Conservation (phyloP, 2,113 vertebrate species). For the Trichechus manatus region DNA sequence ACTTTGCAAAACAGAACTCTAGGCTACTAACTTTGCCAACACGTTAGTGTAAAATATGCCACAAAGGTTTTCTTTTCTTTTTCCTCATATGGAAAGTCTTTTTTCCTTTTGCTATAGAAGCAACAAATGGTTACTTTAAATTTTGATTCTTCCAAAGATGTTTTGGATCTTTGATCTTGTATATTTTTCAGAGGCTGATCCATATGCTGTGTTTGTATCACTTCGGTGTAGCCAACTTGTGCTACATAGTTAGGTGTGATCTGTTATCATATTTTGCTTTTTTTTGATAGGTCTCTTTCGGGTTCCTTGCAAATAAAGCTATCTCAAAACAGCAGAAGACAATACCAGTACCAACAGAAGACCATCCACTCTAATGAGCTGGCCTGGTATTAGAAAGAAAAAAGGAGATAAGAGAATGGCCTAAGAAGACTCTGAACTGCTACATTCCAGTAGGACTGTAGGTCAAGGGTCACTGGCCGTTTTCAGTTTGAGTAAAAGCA, state of each 20-base stretch:
- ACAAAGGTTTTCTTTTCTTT: neutral
- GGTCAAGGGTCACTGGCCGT: neutral
- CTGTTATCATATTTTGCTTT: neutral
- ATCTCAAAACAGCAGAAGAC: constrained; percentile 17
- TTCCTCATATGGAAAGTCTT: neutral
- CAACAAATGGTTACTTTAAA: constrained; percentile 29
- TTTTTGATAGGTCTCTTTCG: neutral
- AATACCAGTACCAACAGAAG: neutral
- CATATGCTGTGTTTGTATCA: neutral
- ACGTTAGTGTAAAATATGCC: neutral
- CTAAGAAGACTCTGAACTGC: constrained; percentile 33
- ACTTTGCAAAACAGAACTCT: constrained; percentile 10
- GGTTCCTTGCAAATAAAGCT: constrained; percentile 10
- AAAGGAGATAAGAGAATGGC: constrained; percentile 19
- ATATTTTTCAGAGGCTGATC: neutral
- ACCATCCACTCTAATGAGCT: neutral
- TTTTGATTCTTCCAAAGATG: neutral
- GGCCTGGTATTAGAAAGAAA: neutral
- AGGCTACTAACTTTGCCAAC: constrained; percentile 27
- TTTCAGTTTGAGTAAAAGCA: constrained; percentile 61
- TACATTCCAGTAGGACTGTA: neutral
- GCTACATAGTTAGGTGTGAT: neutral
- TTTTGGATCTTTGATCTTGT: neutral
- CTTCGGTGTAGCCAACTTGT: neutral
- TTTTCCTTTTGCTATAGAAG: constrained; percentile 20